These are phyloP conservation scores for Podarcis cretensis DNA, from an alignment of 2,113 vertebrate genomes.

Conservation along the genomic window DNA sequence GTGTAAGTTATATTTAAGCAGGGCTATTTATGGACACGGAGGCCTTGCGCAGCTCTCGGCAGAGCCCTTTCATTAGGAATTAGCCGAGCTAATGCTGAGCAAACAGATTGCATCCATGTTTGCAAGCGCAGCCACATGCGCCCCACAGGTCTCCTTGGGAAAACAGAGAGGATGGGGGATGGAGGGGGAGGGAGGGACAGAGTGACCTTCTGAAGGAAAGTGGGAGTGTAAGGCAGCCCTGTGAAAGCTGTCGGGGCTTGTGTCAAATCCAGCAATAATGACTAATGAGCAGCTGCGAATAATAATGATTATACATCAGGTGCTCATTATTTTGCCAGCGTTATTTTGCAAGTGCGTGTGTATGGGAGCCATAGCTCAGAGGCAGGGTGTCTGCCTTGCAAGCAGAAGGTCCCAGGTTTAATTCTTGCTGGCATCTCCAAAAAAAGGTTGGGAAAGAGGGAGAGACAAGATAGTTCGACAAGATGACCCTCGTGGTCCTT, in stretches of 20 bases:
- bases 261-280: neutral
- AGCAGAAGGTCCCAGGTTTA: too few species aligned
- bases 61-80: conserved; percentile 62
- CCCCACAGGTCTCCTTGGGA: neutral
- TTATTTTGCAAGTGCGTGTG: neutral
- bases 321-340: conserved; percentile 37
- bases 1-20: conserved; percentile 67
- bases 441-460: too few species aligned
- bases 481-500: too few species aligned
- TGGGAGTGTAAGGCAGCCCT: too few species aligned
- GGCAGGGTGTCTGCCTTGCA: too few species aligned
- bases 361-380: too few species aligned
- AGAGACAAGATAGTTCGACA: too few species aligned
- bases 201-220: neutral
- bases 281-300: neutral
- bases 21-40: conserved; percentile 60
- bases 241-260: neutral
- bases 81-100: neutral
- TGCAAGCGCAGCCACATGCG: conserved; percentile 15
- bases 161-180: neutral
- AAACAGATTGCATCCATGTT: conserved; percentile 61
- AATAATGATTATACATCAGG: conserved; percentile 30
- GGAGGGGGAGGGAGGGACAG: neutral
- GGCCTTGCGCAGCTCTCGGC: conserved; percentile 50
- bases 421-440: too few species aligned